Percentiles rank a stretch among this genome's conserved stretches.
phyloP scores from a whole-genome alignment of 2,888 invertebrate species.

The Platycheirus albimanus region DNA sequence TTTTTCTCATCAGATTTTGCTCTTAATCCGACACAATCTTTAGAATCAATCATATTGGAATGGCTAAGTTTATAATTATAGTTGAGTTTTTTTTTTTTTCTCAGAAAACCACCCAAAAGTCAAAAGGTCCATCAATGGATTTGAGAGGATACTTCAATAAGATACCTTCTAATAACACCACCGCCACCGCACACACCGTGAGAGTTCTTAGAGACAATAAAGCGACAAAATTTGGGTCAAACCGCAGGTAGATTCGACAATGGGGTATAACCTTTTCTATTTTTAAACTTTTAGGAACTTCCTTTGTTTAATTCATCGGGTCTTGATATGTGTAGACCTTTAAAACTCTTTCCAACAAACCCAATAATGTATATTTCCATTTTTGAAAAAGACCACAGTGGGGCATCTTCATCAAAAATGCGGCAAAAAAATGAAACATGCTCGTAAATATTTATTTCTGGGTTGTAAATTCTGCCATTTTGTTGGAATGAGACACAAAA shows the following conservation, averaged over 20 bases:
- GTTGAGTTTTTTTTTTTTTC: not conserved
- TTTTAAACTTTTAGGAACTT: not conserved
- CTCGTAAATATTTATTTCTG: conserved; percentile 8
- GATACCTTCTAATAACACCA: no score
- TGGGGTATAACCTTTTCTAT: not conserved
- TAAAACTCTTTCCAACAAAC: not conserved
- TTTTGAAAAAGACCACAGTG: conserved; percentile 28
- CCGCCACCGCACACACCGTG: no score
- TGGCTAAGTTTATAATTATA: conserved; percentile 1
- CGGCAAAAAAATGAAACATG: conserved; percentile 21
- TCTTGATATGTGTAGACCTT: not conserved
- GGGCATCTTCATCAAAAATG: conserved; percentile 28
- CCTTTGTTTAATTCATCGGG: not conserved
- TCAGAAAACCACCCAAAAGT: conserved; percentile 17
- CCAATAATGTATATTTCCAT: not conserved
- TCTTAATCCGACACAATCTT: conserved; percentile 4
- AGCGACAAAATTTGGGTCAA: not conserved
- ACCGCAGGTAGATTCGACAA: not conserved
- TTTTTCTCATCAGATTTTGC: not conserved
- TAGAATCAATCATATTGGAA: conserved; percentile 17
- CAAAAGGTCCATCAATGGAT: not conserved
- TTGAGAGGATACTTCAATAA: not conserved
- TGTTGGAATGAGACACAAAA: conserved; percentile 21
- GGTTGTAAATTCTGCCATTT: conserved; percentile 30
- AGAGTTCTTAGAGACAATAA: not conserved